Base-by-base conservation (phyloP, 2,113 vertebrate genomes). In the Thymallus thymallus region DNA sequence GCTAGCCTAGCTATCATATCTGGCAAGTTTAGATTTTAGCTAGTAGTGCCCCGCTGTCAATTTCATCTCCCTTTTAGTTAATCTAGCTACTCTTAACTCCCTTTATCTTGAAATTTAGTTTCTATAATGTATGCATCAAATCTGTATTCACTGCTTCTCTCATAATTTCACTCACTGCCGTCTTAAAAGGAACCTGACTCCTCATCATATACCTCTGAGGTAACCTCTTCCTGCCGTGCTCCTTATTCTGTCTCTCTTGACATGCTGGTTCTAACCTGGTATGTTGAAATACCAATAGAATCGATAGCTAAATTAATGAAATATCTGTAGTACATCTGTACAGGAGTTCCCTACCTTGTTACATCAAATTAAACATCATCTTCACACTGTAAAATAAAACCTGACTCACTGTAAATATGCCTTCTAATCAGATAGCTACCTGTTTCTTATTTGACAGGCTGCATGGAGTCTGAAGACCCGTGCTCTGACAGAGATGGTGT, bases 401-500 rank as follows among this genome's bases (percentile, higher is more conserved):
- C 35, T 41, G 35, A 41, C 9, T 12, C 35, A 41, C 35, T 41
- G 35, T 41, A 12, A 41, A 41, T 9, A 29, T 64, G 0, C 24
- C 48, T 51, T 64, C 24, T 16, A 13, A 26, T 48, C 20, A 69
- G 16, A 23, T 9, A 46, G 10, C 10, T 16, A 5, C 14, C 48
- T 70, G 71, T 9, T 80, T 26, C 41, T 14, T 73, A 13, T 71
- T 29, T 71, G 23, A 24, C 4, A 99, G 97, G 97, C 96, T 83
- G 96, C 94, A 10, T 99, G 98, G 98, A 98, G 94, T 84, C 88
- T 99, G 83, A 99, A 99, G 91, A 96, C 95, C 12, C 89, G 94
- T 66, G 95, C 97, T 63, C 92, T 99, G 71, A 98, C 97, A 65
- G 97, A 99, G 91, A 98, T 98, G 96, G 96, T 99, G 0, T 99